Percentiles rank a stretch among this genome's conserved stretches.
Conservation (phyloP, 2,888 invertebrate species). For the Drosophila quasianomalipes region DNA sequence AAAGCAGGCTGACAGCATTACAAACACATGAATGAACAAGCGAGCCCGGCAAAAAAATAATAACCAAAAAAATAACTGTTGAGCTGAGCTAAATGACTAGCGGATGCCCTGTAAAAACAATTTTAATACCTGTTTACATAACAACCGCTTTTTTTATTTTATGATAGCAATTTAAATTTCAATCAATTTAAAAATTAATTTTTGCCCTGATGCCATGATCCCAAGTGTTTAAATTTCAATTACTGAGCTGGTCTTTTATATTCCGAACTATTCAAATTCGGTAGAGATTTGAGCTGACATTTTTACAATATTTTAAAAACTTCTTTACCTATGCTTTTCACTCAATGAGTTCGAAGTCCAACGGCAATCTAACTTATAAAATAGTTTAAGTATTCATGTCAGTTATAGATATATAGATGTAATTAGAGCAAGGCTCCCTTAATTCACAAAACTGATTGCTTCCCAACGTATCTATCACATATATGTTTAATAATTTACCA, state of each 20-base stretch:
- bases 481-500: background rate
- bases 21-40: conserved; percentile 67
- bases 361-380: background rate
- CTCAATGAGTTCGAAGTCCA: too few species aligned
- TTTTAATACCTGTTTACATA: background rate
- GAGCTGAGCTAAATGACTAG: conserved; percentile 14
- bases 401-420: background rate
- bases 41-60: conserved; percentile 24
- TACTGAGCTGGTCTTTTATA: background rate
- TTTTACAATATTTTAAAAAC: background rate
- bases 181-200: background rate
- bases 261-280: background rate
- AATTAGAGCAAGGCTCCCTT: background rate
- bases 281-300: background rate
- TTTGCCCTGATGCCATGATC: background rate
- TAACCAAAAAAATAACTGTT: background rate
- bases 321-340: too few species aligned
- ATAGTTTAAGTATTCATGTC: background rate
- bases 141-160: background rate
- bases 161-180: background rate
- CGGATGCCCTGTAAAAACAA: conserved; percentile 12
- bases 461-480: background rate
- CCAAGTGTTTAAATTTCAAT: background rate
- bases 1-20: conserved; percentile 55
- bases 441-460: background rate